A percentile compares a stretch with the other conserved stretches of the same genome.
Conservation (phyloP, 2,888 invertebrate species). For the Clostera curtula region DNA sequence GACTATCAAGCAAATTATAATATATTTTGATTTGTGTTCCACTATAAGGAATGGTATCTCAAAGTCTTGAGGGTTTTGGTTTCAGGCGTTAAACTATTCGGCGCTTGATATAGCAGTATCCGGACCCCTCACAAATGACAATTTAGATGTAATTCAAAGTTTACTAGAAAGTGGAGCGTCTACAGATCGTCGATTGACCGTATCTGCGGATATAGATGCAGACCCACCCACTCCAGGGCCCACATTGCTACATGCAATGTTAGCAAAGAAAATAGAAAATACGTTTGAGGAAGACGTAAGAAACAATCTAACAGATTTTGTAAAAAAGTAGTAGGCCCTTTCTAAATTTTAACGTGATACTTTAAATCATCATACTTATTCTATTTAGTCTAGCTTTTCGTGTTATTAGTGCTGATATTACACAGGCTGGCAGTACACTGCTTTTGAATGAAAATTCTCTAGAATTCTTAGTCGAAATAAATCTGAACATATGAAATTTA, state of each 20-base stretch:
- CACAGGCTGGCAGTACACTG: too few species aligned
- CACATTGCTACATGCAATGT: slow-evolving; percentile 45
- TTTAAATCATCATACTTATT: too few species aligned
- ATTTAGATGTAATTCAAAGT: slow-evolving; percentile 33
- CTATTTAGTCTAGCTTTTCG: too few species aligned
- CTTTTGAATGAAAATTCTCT: too few species aligned
- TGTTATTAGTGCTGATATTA: too few species aligned
- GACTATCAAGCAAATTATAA: too few species aligned
- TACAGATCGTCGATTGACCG: slow-evolving; percentile 28
- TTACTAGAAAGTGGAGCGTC: slow-evolving; percentile 46
- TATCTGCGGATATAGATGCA: slow-evolving; percentile 1
- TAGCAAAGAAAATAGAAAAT: slow-evolving; percentile 33
- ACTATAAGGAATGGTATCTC: too few species aligned
- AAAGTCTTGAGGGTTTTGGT: slow-evolving; percentile 4
- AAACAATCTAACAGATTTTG: not conserved
- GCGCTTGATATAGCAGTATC: slow-evolving; percentile 48
- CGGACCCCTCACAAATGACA: slow-evolving; percentile 33
- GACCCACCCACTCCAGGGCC: slow-evolving; percentile 33
- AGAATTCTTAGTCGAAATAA: too few species aligned
- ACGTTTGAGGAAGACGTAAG: slow-evolving; percentile 39
- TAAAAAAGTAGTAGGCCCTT: not conserved
- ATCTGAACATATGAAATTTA: too few species aligned
- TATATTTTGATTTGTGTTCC: too few species aligned
- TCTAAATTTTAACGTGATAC: not conserved
- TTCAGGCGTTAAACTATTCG: slow-evolving; percentile 39